Evolutionary conservation across 2,888 invertebrate species (phyloP), one percentile per base, ranked within the genome.

Genomic region (Pachydiplax longipennis): DNA sequence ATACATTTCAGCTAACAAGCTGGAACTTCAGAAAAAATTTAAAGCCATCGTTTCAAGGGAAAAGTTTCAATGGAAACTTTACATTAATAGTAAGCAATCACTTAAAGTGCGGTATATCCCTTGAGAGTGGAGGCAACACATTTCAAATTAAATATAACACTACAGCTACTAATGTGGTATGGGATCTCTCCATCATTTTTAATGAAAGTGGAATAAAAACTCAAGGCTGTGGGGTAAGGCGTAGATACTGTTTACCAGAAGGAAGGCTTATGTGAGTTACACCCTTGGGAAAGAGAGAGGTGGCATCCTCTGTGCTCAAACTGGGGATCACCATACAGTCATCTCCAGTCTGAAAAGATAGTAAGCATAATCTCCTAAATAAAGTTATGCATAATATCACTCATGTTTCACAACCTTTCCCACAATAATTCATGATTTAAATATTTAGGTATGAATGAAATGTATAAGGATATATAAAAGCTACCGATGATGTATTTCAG

Each of bases 311-410:
- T 8, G 96, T 95, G 0, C 96, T 94, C 0, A 99, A 95, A 0
- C 96, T 96, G 0, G 99, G 99, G 91, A 98, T 95, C 53, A 99
- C 97, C 99, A 99, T 99, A 92, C 98, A 98, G 40, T 96, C 95
- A 4, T 96, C 96, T 10, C 99, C 99, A 93, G 95, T 94, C 97
- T 98, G 93, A 65, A 95, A 95, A 92, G 92, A 35, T 25, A n/a
- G 40, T 22, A 53, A 44, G 81, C 22, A 37, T 81, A 40, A 18
- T 53, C 37, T 37, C n/a, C n/a, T n/a, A n/a, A n/a, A n/a, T n/a
- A n/a, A n/a, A n/a, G n/a, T n/a, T n/a, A n/a, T n/a, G n/a, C n/a
- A n/a, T n/a, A n/a, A n/a, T n/a, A n/a, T n/a, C n/a, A n/a, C n/a
- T n/a, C n/a, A n/a, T n/a, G n/a, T n/a, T n/a, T n/a, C n/a, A n/a